Conservation (phyloP, 1,140 invertebrate genomes). For the Protaetia brevitarsis region DNA sequence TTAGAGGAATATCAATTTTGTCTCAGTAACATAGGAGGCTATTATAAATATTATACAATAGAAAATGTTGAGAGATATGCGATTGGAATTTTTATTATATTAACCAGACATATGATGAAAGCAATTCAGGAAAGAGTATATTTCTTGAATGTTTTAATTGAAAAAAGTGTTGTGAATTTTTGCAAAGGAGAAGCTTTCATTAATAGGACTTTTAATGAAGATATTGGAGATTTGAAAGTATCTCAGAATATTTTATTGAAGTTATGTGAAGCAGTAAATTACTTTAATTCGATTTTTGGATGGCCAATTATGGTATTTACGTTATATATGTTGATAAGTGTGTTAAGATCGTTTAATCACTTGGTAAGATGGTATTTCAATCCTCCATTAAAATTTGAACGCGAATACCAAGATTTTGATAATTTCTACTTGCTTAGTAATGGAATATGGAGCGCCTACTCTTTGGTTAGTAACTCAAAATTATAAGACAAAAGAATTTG, state of each 20-base stretch:
- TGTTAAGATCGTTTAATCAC: background rate
- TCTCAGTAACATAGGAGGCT: background rate
- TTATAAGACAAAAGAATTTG: background rate
- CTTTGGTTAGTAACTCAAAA: background rate
- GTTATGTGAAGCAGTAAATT: background rate
- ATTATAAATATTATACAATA: background rate
- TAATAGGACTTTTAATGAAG: background rate
- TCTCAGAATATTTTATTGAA: background rate
- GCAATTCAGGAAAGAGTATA: background rate
- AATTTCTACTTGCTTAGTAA: background rate
- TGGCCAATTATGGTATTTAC: background rate
- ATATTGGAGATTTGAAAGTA: background rate
- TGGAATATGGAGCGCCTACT: background rate
- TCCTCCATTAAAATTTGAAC: background rate
- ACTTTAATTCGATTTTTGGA: background rate
- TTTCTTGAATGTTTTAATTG: background rate
- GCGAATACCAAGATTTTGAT: background rate
- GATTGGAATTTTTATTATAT: background rate
- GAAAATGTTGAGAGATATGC: background rate
- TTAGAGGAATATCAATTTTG: background rate
- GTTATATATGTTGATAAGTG: background rate
- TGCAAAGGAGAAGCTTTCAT: background rate
- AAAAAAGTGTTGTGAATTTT: background rate
- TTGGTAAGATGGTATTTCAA: background rate
- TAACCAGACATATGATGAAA: background rate